These are phyloP conservation scores for Hirundichthys speculiger DNA, from an alignment of 2,113 vertebrate genomes.

Conservation along the genomic window DNA sequence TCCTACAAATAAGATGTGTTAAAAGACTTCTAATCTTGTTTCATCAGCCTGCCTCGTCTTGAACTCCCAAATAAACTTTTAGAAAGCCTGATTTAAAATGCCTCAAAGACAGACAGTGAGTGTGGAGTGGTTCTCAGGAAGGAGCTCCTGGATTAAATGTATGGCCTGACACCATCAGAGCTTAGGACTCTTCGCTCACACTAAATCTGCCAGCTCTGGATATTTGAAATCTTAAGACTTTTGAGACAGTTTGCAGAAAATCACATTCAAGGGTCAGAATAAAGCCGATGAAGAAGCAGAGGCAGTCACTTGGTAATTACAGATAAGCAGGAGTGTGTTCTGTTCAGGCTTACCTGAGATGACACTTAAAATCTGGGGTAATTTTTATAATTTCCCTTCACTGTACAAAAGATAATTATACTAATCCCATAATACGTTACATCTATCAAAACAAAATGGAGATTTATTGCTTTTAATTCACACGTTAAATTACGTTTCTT, in stretches of 20 bases:
- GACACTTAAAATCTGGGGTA: constrained; percentile 6
- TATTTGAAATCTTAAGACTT: constrained; percentile 32
- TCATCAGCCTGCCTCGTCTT: constrained; percentile 18
- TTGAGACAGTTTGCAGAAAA: constrained; percentile 42
- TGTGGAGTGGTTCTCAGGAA: constrained; percentile 6
- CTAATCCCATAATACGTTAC: constrained; percentile 13
- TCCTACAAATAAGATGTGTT: constrained; percentile 30
- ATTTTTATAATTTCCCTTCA: constrained; percentile 1
- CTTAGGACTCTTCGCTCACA: constrained; percentile 48
- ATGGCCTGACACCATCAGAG: constrained; percentile 30
- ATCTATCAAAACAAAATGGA: constrained; percentile 16
- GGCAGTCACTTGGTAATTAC: constrained; percentile 10
- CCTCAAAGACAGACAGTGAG: constrained; percentile 21
- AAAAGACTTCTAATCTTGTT: constrained; percentile 39
- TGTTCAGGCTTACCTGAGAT: constrained; percentile 13
- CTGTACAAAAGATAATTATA: constrained; percentile 15
- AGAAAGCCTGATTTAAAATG: constrained; percentile 28
- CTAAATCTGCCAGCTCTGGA: constrained; percentile 47
- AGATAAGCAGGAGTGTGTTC: constrained; percentile 15
- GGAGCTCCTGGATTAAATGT: constrained; percentile 53
- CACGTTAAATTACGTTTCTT: no score
- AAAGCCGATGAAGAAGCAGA: constrained; percentile 45
- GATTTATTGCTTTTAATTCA: not conserved
- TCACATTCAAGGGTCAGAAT: constrained; percentile 40
- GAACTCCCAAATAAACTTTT: constrained; percentile 19